A percentile compares a stretch with the other conserved stretches of the same genome.
Conservation (phyloP, 1,140 invertebrate genomes). For the Saccostrea echinata region DNA sequence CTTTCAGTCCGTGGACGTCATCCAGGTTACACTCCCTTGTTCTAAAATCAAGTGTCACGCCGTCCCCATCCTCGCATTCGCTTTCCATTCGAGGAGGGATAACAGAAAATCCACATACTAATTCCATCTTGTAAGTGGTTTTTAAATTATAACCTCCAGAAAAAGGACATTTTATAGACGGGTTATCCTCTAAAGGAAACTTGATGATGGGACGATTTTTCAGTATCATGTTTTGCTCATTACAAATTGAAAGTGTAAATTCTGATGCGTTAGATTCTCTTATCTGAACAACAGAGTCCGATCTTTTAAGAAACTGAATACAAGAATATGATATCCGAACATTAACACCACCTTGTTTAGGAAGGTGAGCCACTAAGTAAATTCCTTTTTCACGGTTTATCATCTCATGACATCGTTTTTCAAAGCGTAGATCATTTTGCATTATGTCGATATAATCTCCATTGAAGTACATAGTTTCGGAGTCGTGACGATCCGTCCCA, state of each 20-base stretch:
- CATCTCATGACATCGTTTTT: conserved; percentile 24
- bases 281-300: conserved; percentile 66
- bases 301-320: conserved; percentile 68
- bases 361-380: conserved; percentile 62
- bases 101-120: conserved; percentile 56
- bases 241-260: conserved; percentile 53
- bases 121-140: conserved; percentile 53
- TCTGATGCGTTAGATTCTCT: conserved; percentile 52
- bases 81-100: conserved; percentile 69
- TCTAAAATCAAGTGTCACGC: conserved; percentile 68
- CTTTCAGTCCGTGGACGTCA: conserved; percentile 15
- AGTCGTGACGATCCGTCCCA: conserved; percentile 46
- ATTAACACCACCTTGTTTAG: neutral
- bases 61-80: conserved; percentile 69
- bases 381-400: conserved; percentile 53
- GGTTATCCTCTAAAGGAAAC: conserved; percentile 51
- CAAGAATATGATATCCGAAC: conserved; percentile 51
- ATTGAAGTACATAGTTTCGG: conserved; percentile 62
- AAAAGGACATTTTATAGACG: conserved; percentile 60
- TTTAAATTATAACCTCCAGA: conserved; percentile 68
- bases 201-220: conserved; percentile 64
- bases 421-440: conserved; percentile 39
- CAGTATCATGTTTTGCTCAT: conserved; percentile 59
- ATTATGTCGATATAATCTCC: conserved; percentile 47
- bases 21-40: conserved; percentile 61